phyloP scores from a whole-genome alignment of 2,888 invertebrate genomes.

The Volucella bombylans region DNA sequence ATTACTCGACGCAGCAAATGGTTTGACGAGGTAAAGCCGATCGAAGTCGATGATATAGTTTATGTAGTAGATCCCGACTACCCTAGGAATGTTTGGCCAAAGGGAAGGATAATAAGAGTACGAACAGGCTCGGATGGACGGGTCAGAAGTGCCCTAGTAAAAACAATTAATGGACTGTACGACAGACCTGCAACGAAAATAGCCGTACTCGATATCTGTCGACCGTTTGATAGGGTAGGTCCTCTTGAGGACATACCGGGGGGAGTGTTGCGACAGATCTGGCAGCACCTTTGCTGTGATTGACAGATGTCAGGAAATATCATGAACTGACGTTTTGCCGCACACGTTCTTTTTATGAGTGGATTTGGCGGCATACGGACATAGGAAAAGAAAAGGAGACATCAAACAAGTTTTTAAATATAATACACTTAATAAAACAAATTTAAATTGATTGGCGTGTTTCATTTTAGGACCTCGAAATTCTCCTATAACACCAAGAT shows the following conservation, averaged over 20 bases:
- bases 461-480: neutral
- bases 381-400: neutral
- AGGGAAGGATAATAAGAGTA: conserved; percentile 46
- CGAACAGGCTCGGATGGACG: conserved; percentile 45
- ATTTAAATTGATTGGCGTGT: neutral
- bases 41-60: conserved; percentile 55
- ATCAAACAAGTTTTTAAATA: neutral
- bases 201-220: too few species aligned
- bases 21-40: conserved; percentile 29
- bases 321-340: too few species aligned
- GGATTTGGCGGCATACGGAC: too few species aligned
- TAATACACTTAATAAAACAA: neutral
- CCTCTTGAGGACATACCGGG: too few species aligned
- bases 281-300: too few species aligned
- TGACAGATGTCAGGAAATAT: too few species aligned
- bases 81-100: conserved; percentile 64
- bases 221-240: too few species aligned
- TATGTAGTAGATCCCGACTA: conserved; percentile 56
- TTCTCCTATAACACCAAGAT: neutral
- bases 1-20: conserved; percentile 66
- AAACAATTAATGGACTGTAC: conserved; percentile 36
- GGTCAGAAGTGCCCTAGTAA: conserved; percentile 51
- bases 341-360: too few species aligned
- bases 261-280: too few species aligned
- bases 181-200: conserved; percentile 48